Conservation (phyloP, 2,797 vertebrate genomes). For the Cygnus olor region DNA sequence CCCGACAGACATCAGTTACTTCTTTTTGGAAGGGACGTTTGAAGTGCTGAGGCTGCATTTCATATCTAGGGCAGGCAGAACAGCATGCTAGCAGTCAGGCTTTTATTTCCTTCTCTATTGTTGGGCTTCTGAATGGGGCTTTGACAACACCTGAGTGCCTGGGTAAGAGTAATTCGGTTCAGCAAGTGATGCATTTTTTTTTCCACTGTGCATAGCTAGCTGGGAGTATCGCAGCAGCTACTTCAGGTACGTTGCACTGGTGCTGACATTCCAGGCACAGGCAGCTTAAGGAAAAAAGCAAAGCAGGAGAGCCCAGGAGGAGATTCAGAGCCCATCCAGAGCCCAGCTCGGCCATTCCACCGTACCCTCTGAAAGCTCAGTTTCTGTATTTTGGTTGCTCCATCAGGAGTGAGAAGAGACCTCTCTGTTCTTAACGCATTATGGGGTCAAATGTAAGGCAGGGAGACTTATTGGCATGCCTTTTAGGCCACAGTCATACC, state of each 20-base stretch:
- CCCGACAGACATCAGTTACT: background rate
- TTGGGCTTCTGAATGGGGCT: background rate
- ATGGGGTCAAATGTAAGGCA: background rate
- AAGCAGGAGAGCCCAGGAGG: background rate
- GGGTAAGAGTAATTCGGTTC: background rate
- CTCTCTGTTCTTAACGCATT: background rate
- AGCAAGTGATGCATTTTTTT: background rate
- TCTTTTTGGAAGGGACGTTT: background rate
- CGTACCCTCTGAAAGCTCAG: background rate
- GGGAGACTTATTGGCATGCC: background rate
- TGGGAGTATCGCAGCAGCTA: background rate
- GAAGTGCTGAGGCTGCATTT: background rate
- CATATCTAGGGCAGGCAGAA: background rate
- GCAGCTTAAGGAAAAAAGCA: background rate
- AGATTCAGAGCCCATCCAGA: background rate
- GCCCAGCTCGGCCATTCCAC: background rate
- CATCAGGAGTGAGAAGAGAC: background rate
- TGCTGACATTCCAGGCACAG: background rate
- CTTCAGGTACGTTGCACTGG: fast-evolving
- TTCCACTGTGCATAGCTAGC: background rate
- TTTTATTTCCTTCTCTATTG: background rate
- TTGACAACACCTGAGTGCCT: background rate
- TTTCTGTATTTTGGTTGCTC: background rate
- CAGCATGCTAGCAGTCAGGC: background rate
- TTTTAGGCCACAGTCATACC: background rate